Conservation (phyloP, 2,888 invertebrate genomes). For the Pyrrhosoma nymphula region DNA sequence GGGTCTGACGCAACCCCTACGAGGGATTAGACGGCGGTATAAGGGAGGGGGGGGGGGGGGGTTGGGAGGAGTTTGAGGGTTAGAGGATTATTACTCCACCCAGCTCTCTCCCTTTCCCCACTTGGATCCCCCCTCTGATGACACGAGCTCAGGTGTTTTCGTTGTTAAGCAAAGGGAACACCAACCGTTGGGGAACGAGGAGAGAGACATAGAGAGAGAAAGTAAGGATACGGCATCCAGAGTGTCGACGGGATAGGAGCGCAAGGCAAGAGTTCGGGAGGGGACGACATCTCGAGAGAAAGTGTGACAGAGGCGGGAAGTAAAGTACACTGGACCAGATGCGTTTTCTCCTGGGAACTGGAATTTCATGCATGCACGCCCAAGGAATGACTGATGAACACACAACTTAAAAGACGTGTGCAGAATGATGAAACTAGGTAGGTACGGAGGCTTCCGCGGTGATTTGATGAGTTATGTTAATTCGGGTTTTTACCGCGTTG, state of each 20-base stretch:
- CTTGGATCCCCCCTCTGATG: not conserved
- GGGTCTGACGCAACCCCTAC: not conserved
- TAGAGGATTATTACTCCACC: not conserved
- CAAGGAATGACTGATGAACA: too few relatives aligned
- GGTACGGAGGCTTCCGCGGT: too few relatives aligned
- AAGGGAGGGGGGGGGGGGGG: not conserved
- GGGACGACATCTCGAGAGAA: too few relatives aligned
- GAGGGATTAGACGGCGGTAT: not conserved
- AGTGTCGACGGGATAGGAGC: too few relatives aligned
- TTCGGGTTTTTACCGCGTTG: too few relatives aligned
- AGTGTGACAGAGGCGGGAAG: not conserved
- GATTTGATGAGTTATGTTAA: too few relatives aligned
- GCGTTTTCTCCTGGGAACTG: not conserved
- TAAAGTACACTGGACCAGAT: not conserved
- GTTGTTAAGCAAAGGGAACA: not conserved
- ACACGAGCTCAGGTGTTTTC: slow-evolving; percentile 33
- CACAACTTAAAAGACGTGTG: too few relatives aligned
- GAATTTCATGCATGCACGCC: not conserved
- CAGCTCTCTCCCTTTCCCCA: too few relatives aligned
- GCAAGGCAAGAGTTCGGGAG: too few relatives aligned
- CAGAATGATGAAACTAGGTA: too few relatives aligned
- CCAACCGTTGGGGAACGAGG: not conserved
- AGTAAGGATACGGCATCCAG: not conserved
- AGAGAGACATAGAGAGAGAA: not conserved
- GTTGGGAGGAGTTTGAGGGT: not conserved